A percentile compares a stretch with the other conserved stretches of the same genome.
phyloP scores from a whole-genome alignment of 1,140 invertebrate species.

The Delia radicum region DNA sequence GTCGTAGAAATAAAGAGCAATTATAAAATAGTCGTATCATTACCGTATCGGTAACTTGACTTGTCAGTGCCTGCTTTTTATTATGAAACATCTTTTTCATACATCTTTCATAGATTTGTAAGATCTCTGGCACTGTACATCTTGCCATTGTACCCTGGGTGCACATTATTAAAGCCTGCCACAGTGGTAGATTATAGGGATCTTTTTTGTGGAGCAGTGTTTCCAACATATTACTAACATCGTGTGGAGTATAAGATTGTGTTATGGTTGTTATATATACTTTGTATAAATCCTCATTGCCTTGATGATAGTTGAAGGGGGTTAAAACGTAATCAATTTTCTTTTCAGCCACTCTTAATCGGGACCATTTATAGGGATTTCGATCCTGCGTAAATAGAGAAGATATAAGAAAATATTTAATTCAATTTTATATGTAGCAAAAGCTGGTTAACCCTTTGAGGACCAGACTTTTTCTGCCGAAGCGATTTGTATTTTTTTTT shows the following conservation, averaged over 20 bases:
- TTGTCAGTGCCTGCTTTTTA: neutral
- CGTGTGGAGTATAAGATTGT: conserved; percentile 59
- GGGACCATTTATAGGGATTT: conserved; percentile 53
- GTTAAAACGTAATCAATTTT: conserved; percentile 63
- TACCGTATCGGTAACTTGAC: conserved; percentile 47
- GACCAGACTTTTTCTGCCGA: too few relatives aligned
- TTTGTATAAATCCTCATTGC: conserved; percentile 57
- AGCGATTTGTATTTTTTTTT: too few relatives aligned
- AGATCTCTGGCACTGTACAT: conserved; percentile 61
- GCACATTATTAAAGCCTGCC: conserved; percentile 62
- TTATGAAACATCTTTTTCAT: conserved; percentile 59
- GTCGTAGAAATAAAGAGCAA: conserved; percentile 66
- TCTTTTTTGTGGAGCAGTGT: conserved; percentile 55
- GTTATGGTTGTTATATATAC: conserved; percentile 59
- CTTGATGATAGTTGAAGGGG: conserved; percentile 59
- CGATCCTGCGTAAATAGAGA: too few relatives aligned
- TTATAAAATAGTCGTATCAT: conserved; percentile 61
- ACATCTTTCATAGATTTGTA: conserved; percentile 61
- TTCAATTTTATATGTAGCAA: too few relatives aligned
- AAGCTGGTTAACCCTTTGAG: too few relatives aligned
- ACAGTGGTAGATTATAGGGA: conserved; percentile 60
- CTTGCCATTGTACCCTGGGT: conserved; percentile 64
- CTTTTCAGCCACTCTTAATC: conserved; percentile 56
- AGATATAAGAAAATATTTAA: too few relatives aligned
- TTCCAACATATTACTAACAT: conserved; percentile 57